Evolutionary conservation across 2,113 vertebrate species (phyloP).

Genomic region (Myotis davidii): DNA sequence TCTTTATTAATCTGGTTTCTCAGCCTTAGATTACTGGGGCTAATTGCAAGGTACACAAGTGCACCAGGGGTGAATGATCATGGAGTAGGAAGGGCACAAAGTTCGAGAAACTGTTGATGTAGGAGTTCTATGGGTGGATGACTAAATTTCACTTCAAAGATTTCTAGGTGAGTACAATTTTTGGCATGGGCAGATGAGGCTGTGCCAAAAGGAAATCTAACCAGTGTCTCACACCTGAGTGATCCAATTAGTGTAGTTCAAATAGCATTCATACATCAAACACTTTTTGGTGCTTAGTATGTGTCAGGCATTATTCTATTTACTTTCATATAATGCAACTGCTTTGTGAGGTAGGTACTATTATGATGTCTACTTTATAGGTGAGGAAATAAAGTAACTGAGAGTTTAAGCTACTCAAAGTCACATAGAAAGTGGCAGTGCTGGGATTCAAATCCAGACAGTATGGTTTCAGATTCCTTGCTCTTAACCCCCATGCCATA

Average conservation of each 20-base stretch:
- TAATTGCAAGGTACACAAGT: background rate
- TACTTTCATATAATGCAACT: background rate
- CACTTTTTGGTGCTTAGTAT: background rate
- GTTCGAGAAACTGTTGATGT: background rate
- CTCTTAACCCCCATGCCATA: background rate
- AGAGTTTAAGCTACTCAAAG: constrained; percentile 19
- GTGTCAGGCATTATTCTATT: background rate
- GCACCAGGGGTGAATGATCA: background rate
- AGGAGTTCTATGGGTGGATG: background rate
- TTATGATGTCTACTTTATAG: constrained; percentile 7
- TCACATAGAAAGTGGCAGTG: background rate
- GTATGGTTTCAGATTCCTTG: background rate
- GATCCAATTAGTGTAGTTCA: constrained; percentile 30
- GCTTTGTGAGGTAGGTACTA: background rate
- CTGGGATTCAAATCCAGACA: constrained; percentile 25
- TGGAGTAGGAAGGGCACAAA: background rate
- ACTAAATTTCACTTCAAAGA: constrained; percentile 41
- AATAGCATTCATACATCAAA: background rate
- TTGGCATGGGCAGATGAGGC: background rate
- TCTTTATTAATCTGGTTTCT: background rate
- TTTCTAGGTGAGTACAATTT: constrained; percentile 29
- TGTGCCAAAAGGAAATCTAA: constrained; percentile 41
- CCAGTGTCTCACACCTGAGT: background rate
- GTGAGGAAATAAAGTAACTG: constrained; percentile 2
- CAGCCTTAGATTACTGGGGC: background rate